phyloP scores from a whole-genome alignment of 2,888 invertebrate genomes.

The Ornithoptera alexandrae region DNA sequence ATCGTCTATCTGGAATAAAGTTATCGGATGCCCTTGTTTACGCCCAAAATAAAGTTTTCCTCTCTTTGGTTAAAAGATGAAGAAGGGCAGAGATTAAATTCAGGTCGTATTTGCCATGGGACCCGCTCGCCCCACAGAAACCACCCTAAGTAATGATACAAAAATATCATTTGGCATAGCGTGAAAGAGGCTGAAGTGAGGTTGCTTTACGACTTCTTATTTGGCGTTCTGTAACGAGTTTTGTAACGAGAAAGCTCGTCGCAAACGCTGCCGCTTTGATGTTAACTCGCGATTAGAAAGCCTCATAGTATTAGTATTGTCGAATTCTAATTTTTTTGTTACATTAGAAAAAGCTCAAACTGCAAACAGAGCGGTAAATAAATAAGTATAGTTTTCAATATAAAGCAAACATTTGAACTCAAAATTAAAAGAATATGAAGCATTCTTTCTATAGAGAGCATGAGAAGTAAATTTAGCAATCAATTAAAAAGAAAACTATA shows the following conservation, averaged over 20 bases:
- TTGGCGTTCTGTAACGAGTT: conserved; percentile 75
- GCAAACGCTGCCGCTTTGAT: conserved; percentile 52
- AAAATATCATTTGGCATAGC: conserved; percentile 76
- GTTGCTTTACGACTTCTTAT: conserved; percentile 74
- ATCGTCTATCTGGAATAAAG: conserved; percentile 57
- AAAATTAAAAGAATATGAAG: too few relatives aligned
- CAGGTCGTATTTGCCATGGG: conserved; percentile 65
- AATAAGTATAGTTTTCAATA: too few relatives aligned
- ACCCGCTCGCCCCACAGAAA: conserved; percentile 64
- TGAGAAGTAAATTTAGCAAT: too few relatives aligned
- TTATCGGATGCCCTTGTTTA: conserved; percentile 54
- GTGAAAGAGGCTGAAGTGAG: conserved; percentile 68
- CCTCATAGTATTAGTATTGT: conserved; percentile 35
- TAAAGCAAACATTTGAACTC: too few relatives aligned
- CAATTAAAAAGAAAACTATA: too few relatives aligned
- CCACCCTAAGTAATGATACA: conserved; percentile 63
- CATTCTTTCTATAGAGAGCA: too few relatives aligned
- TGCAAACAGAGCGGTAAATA: neutral
- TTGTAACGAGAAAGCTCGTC: conserved; percentile 58
- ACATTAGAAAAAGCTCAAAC: neutral
- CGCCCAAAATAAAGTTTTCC: conserved; percentile 75
- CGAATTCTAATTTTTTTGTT: conserved; percentile 28
- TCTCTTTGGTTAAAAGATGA: conserved; percentile 69
- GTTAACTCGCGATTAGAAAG: conserved; percentile 49
- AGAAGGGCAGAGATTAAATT: conserved; percentile 72